Conservation (phyloP, 1,140 invertebrate species). For the Leguminivora glycinivorella region DNA sequence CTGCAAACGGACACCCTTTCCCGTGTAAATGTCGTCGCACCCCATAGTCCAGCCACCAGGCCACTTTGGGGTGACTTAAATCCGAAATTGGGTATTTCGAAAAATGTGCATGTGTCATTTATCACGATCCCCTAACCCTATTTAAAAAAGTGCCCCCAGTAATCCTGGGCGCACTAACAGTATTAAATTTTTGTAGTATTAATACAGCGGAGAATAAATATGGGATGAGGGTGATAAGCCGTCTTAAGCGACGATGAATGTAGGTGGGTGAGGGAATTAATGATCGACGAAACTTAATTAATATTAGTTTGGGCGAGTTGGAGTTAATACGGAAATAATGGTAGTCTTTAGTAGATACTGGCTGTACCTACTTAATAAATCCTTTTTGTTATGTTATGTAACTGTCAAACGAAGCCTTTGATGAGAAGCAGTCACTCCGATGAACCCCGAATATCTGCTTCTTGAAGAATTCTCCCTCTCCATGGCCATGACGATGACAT, state of each 20-base stretch:
- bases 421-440: too few relatives aligned
- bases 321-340: not conserved
- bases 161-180: slow-evolving; percentile 72
- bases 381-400: too few relatives aligned
- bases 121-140: slow-evolving; percentile 77
- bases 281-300: slow-evolving; percentile 24
- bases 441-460: too few relatives aligned
- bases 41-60: slow-evolving; percentile 69
- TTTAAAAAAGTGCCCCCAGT: slow-evolving; percentile 75
- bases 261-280: slow-evolving; percentile 46
- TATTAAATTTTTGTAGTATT: slow-evolving; percentile 75
- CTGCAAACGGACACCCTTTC: slow-evolving; percentile 56
- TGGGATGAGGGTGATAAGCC: slow-evolving; percentile 70
- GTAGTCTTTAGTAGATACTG: not conserved
- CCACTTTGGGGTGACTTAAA: slow-evolving; percentile 80
- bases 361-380: too few relatives aligned
- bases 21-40: slow-evolving; percentile 66
- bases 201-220: slow-evolving; percentile 74
- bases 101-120: slow-evolving; percentile 80
- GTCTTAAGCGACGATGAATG: slow-evolving; percentile 57
- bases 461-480: too few relatives aligned
- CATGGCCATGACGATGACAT: too few relatives aligned
- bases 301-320: slow-evolving; percentile 5
- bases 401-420: too few relatives aligned
- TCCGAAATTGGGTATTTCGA: slow-evolving; percentile 80